Evolutionary conservation across 1,140 invertebrate species (phyloP).

Genomic region (Drosophila murphyi): DNA sequence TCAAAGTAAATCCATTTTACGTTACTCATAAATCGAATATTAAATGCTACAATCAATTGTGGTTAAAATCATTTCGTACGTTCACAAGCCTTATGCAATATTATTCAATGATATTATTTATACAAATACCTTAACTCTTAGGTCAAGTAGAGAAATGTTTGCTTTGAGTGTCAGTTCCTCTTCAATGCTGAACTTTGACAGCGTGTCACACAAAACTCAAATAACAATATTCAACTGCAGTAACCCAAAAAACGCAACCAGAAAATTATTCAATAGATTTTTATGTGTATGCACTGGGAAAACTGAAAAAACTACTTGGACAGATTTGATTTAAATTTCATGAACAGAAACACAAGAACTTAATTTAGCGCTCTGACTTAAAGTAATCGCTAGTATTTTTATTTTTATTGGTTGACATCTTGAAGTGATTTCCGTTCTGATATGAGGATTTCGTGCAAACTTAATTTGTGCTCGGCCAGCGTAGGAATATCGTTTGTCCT

Average conservation of each 20-base stretch:
- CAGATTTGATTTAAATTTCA: background rate
- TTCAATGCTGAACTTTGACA: no score
- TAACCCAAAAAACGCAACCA: no score
- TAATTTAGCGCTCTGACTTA: background rate
- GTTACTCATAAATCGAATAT: background rate
- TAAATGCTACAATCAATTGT: background rate
- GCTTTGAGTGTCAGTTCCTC: no score
- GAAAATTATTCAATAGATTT: no score
- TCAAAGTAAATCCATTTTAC: background rate
- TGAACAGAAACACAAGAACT: background rate
- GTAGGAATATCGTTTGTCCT: conserved; percentile 23
- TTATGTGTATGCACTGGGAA: background rate
- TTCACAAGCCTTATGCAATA: no score
- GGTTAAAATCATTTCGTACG: background rate
- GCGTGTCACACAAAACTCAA: no score
- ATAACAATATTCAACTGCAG: no score
- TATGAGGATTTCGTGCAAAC: conserved; percentile 51
- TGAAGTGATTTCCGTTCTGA: conserved; percentile 65
- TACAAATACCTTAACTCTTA: no score
- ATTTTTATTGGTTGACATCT: conserved; percentile 26
- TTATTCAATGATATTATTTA: no score
- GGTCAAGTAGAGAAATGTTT: no score
- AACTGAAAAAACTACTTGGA: background rate
- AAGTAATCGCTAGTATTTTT: conserved; percentile 18
- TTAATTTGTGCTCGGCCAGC: conserved; percentile 58